These are phyloP conservation scores for Phaonia tiefii DNA, from an alignment of 2,888 invertebrate genomes.

Conservation along the genomic window DNA sequence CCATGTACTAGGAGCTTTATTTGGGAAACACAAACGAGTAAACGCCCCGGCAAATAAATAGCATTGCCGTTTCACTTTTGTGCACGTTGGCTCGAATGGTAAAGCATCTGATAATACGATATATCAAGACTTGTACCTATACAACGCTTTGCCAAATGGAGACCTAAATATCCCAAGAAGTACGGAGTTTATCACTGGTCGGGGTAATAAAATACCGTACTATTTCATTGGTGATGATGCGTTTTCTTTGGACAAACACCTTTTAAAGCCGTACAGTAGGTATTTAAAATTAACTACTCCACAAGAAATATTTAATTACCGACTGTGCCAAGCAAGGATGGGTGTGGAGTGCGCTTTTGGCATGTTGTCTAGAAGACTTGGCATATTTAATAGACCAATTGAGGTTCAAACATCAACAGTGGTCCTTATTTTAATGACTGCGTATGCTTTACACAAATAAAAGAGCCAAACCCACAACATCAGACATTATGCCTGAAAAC, in stretches of 20 bases:
- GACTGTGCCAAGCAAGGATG: background rate
- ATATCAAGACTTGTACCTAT: constrained; percentile 27
- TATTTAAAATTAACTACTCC: constrained; percentile 17
- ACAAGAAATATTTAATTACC: no score
- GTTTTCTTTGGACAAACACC: constrained; percentile 13
- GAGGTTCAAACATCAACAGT: constrained; percentile 26
- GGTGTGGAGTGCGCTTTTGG: constrained; percentile 25
- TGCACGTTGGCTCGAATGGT: constrained; percentile 20
- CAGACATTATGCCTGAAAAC: constrained; percentile 18
- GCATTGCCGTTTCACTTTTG: background rate
- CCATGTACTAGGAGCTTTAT: no score
- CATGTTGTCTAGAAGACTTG: constrained; percentile 21
- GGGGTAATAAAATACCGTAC: constrained; percentile 1
- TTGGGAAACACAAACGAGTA: background rate
- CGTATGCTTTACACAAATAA: constrained; percentile 17
- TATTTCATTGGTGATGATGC: constrained; percentile 41
- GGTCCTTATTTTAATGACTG: constrained; percentile 4
- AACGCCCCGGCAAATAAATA: constrained; percentile 19
- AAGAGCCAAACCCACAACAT: constrained; percentile 15
- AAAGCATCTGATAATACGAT: constrained; percentile 26
- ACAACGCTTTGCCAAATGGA: no score
- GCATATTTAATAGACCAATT: constrained; percentile 19
- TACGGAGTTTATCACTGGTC: constrained; percentile 10
- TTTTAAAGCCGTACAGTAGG: constrained; percentile 26
- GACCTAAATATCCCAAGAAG: constrained; percentile 8